Base-by-base conservation (phyloP, 2,888 invertebrate species). In the Volucella inanis region DNA sequence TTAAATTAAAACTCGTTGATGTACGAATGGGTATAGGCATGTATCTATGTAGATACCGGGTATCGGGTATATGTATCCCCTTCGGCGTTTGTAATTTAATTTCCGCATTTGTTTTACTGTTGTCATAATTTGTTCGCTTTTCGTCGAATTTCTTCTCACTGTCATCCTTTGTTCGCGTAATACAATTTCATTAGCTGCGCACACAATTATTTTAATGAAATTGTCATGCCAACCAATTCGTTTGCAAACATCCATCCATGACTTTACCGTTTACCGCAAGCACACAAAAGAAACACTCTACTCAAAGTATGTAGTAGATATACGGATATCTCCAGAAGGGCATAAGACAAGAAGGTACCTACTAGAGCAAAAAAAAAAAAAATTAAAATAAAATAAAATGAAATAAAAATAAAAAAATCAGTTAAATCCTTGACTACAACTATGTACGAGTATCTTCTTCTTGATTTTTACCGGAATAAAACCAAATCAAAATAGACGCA, bases 131-230 rank as follows among this genome's bases (percentile, higher is more conserved):
- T 59, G 14, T 77, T 15, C 50, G 18, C 65, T 45, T 43, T 62
- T 31, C 45, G 31, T 6, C 31, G 31, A 31, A 31, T 45, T 22
- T 52, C 15, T 65, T 79, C 11, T 71, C 50, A 49, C 55, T 77
- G 77, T 78, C 77, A 78, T 74, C 72, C 65, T 62, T 80, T 82
- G 72, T 62, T 72, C 71, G 59, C 55, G 50, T 75, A 71, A 71
- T 85, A 85, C 76, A 83, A 85, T 81, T 85, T 85, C 81, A 85
- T 85, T 85, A 85, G 77, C 81, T 67, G 67, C 61, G 81, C 79
- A 87, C 61, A 85, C 79, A 87, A 87, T 87, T 87, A 87, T 87
- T 87, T 82, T 87, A 87, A 87, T 87, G 87, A 81, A 87, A 87
- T 87, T 79, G 84, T 82, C 87, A 82, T 87, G 79, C 72, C 87